phyloP scores from a whole-genome alignment of 2,888 invertebrate genomes.

The Leucoma salicis region DNA sequence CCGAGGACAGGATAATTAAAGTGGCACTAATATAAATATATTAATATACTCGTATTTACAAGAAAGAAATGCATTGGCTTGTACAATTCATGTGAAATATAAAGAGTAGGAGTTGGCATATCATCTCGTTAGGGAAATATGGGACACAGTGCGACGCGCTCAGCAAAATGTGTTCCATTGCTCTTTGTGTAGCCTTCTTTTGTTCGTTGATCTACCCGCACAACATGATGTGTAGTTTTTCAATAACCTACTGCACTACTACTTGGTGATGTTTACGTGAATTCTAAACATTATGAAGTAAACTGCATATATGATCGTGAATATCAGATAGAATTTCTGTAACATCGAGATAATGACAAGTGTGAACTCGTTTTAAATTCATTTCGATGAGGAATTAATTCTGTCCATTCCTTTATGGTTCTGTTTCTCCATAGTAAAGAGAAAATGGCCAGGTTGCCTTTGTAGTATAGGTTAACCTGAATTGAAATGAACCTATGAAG shows the following conservation, averaged over 20 bases:
- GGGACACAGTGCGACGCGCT: constrained; percentile 68
- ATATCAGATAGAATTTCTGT: too few species aligned
- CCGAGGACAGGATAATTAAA: constrained; percentile 30
- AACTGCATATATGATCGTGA: too few species aligned
- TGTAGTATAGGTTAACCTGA: too few species aligned
- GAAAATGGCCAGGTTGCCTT: too few species aligned
- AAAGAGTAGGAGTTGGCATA: constrained; percentile 64
- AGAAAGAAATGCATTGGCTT: constrained; percentile 41
- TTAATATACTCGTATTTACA: constrained; percentile 10
- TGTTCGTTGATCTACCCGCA: constrained; percentile 66
- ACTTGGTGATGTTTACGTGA: neutral
- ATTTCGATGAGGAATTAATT: too few species aligned
- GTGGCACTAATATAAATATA: constrained; percentile 11
- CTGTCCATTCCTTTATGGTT: too few species aligned
- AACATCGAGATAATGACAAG: too few species aligned
- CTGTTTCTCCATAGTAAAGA: too few species aligned
- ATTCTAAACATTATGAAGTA: too few species aligned
- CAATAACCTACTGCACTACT: constrained; percentile 32
- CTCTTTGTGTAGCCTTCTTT: constrained; percentile 75
- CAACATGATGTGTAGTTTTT: constrained; percentile 38
- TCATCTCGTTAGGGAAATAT: constrained; percentile 79
- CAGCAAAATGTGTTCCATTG: constrained; percentile 72
- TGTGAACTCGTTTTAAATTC: too few species aligned
- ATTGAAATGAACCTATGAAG: too few species aligned
- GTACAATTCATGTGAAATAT: constrained; percentile 47